phyloP scores from a whole-genome alignment of 1,140 invertebrate genomes.

The Eurosta solidaginis region DNA sequence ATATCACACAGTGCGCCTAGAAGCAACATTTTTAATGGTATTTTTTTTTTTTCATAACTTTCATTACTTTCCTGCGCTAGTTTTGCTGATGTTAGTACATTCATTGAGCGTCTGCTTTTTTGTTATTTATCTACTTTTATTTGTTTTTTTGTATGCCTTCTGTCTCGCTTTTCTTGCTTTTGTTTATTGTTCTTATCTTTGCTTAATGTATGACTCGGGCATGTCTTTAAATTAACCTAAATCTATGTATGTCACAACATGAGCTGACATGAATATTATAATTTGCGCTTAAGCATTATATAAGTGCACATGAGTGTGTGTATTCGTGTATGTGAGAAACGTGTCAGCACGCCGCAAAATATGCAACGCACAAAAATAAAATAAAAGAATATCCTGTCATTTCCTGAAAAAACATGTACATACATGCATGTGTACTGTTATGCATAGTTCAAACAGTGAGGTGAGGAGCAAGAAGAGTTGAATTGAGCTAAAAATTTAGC shows the following conservation, averaged over 20 bases:
- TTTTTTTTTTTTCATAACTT: background rate
- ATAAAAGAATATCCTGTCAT: too few relatives aligned
- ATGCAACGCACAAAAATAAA: background rate
- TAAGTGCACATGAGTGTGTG: background rate
- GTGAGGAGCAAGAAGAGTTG: too few relatives aligned
- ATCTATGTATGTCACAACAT: constrained; percentile 15
- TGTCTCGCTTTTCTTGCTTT: background rate
- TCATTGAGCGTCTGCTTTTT: background rate
- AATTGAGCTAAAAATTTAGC: too few relatives aligned
- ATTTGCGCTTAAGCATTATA: background rate
- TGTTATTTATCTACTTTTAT: background rate
- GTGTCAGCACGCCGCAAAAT: constrained; percentile 7
- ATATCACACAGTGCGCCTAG: too few relatives aligned
- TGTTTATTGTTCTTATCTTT: background rate
- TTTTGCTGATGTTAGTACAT: background rate
- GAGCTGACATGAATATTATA: constrained; percentile 23
- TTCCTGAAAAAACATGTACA: too few relatives aligned
- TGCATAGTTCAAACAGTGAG: too few relatives aligned
- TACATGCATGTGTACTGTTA: background rate
- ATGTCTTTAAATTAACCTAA: constrained; percentile 25
- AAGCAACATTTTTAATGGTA: background rate
- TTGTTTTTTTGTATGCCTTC: background rate
- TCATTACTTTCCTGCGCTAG: background rate
- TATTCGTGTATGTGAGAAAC: background rate
- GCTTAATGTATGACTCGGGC: constrained; percentile 3